These are phyloP conservation scores for Deroplatys truncata DNA, from an alignment of 2,888 invertebrate species.

Conservation along the genomic window DNA sequence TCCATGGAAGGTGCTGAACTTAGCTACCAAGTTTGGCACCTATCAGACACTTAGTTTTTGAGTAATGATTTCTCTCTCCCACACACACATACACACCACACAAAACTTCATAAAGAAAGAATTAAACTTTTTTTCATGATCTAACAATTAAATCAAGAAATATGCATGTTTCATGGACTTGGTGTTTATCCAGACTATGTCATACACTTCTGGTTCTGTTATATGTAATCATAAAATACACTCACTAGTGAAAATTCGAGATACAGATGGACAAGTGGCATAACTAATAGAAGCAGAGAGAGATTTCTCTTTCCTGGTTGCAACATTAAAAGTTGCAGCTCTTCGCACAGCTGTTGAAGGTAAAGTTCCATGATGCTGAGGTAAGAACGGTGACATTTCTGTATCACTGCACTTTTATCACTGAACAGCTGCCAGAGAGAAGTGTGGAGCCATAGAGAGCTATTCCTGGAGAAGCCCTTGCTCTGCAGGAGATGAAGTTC, in stretches of 20 bases:
- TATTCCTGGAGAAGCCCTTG: not conserved
- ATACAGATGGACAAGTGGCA: constrained; percentile 7
- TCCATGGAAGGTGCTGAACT: too few relatives aligned
- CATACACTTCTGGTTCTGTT: too few relatives aligned
- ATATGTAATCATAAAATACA: not conserved
- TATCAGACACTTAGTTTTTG: too few relatives aligned
- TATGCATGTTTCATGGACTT: too few relatives aligned
- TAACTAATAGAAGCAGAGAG: constrained; percentile 19
- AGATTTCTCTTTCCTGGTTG: constrained; percentile 15
- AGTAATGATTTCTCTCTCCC: too few relatives aligned
- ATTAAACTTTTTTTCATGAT: too few relatives aligned
- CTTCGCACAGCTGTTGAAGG: constrained; percentile 10
- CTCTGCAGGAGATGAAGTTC: not conserved
- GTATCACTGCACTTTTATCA: not conserved
- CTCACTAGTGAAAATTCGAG: constrained; percentile 27
- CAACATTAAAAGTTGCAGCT: constrained; percentile 20
- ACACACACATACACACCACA: too few relatives aligned
- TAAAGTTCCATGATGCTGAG: not conserved
- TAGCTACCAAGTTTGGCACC: too few relatives aligned
- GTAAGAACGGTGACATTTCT: constrained; percentile 4
- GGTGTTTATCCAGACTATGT: too few relatives aligned
- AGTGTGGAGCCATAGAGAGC: not conserved
- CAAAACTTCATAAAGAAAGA: too few relatives aligned
- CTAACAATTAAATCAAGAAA: too few relatives aligned
- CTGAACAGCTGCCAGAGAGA: not conserved